These are phyloP conservation scores for Ia io DNA, from an alignment of 2,113 vertebrate species.

Conservation along the genomic window DNA sequence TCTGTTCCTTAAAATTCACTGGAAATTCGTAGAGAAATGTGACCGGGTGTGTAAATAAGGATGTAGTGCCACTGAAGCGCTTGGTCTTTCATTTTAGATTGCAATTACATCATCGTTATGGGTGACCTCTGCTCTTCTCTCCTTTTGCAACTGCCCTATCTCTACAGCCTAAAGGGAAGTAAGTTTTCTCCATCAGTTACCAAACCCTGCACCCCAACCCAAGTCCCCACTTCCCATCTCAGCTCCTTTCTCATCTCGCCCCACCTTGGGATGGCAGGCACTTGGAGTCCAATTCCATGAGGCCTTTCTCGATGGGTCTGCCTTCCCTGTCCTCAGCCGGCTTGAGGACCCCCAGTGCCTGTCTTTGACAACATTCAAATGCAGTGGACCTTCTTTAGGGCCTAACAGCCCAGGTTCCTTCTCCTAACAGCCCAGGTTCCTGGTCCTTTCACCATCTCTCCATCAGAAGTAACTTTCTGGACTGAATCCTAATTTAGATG, in stretches of 20 bases:
- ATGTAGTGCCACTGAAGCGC: not conserved
- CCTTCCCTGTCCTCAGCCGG: not conserved
- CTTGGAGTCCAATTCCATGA: not conserved
- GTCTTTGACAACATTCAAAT: not conserved
- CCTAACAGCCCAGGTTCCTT: no score
- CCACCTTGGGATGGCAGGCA: not conserved
- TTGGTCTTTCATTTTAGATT: not conserved
- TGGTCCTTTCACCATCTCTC: not conserved
- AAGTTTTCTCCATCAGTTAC: not conserved
- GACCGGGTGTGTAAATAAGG: not conserved
- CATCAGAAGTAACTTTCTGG: not conserved
- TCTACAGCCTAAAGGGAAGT: not conserved
- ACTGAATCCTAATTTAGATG: not conserved
- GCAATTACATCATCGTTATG: not conserved
- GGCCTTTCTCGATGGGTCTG: not conserved
- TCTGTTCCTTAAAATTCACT: not conserved
- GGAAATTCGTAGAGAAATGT: conserved; percentile 6
- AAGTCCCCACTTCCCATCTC: not conserved
- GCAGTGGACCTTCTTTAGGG: not conserved
- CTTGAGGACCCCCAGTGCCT: not conserved
- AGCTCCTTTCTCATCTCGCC: not conserved
- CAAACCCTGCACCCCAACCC: not conserved
- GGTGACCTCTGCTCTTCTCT: not conserved
- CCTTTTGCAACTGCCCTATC: not conserved
- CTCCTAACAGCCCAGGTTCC: no score